Evolutionary conservation across 2,888 invertebrate genomes (phyloP), one percentile per base, ranked within the genome.

Genomic region (Caenorhabditis japonica): DNA sequence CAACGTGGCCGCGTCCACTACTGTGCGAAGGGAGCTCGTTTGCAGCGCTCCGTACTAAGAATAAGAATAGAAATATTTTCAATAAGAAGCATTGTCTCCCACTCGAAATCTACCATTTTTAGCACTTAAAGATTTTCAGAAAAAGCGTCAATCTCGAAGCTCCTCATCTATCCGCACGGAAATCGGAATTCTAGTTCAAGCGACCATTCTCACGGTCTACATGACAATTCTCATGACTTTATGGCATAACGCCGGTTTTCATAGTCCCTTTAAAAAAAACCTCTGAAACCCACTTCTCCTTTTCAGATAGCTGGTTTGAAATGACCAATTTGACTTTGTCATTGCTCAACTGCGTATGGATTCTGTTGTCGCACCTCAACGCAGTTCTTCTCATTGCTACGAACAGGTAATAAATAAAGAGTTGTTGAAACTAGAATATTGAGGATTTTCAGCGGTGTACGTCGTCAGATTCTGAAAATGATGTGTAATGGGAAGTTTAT

Each of bases 191-290:
- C 43, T 74, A 8, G 27, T 47, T 2, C 74, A 74, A 19, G 56
- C 74, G 1, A 47, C 58, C 1, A 33, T 74, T 19, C n/a, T 61
- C 0, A 74, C 74, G 1, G 12, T 33, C 5, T 69, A 74, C 44
- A 61, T 68, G 61, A 51, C 61, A 1, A 17, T 21, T 2, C 4
- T 68, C 12, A 68, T 73, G 12, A 13, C 30, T n/a, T 13, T 68
- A 0, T 73, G 68, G 68, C 73, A 73, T n/a, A 51, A 68, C 39
- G 68, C 52, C 13, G 73, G 49, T 39, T 13, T 21, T 39, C 39
- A n/a, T n/a, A n/a, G n/a, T n/a, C n/a, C n/a, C n/a, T n/a, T n/a
- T n/a, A n/a, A n/a, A n/a, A n/a, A n/a, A n/a, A n/a, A n/a, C n/a
- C n/a, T n/a, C n/a, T n/a, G n/a, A n/a, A n/a, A n/a, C n/a, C n/a